Base-by-base conservation (phyloP, 2,888 invertebrate genomes). In the Drosophila anomalata region DNA sequence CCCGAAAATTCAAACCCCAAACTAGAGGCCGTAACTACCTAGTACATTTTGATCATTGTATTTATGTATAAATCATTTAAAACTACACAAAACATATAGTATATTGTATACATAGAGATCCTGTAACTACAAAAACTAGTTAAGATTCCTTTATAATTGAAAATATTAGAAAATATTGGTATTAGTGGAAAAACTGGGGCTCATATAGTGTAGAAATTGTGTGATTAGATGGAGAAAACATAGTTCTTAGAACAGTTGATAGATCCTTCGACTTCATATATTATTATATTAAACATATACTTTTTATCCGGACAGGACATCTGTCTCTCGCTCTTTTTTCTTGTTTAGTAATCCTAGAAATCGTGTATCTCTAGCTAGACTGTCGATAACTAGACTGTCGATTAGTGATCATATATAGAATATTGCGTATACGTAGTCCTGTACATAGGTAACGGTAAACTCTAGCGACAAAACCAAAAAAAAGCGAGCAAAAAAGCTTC, bases 401-500 rank as follows among this genome's bases (percentile, higher is more conserved):
- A 54, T 39, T 68, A 65, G 55, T 24, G 53, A 42, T 63, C 63
- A 65, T 65, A 11, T 33, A 52, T 53, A 48, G 61, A 62, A 42
- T 9, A 61, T 61, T 41, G 39, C 62, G 62, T 61, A 61, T 39
- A 61, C 63, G 61, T 61, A 61, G 61, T 5, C 39, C 41, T 62
- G 61, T 62, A 62, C 41, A 62, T 62, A 48, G 63, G 63, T 62
- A 48, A 56, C 29, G 17, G 14, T 61, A 39, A 29, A 47, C 7
- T 29, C 59, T 58, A 60, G 59, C 14, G 46, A 48, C 1, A n/a
- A n/a, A 44, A 7, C 11, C 26, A 48, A 47, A 56, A 36, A 44
- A 58, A 56, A 36, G 57, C 63, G 63, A 65, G 65, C 65, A 50
- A 70, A 55, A 52, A 52, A 52, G 51, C 71, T 68, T 57, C 17